Evolutionary conservation across 1,140 invertebrate species (phyloP), one percentile per base, ranked within the genome.

Genomic region (Pentalonia nigronervosa): DNA sequence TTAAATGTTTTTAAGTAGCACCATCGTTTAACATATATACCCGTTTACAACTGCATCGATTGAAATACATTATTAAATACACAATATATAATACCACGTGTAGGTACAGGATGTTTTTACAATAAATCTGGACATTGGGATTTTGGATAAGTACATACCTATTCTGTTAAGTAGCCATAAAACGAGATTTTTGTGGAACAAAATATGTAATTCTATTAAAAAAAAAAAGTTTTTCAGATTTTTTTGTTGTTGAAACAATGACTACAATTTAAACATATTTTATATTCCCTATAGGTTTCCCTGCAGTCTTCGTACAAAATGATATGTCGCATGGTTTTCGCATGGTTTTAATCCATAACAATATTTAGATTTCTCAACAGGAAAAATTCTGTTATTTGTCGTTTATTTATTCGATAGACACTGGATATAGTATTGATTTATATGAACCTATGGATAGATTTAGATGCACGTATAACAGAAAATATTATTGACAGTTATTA

Each of bases 1-100:
- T n/a, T 76, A 34, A 76, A n/a, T 76, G n/a, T n/a, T 60, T 76
- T 76, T n/a, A n/a, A 76, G 60, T 76, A 76, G 60, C 60, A n/a
- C 17, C 30, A 76, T 14, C 17, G 11, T 76, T 76, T 41, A 41
- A 14, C 17, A 76, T 14, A 6, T 67, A 6, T n/a, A 76, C n/a
- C n/a, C 17, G n/a, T 76, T 76, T n/a, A 7, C n/a, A n/a, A 76
- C 30, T n/a, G 17, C 60, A 76, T 76, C n/a, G 60, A 76, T 76
- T 76, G n/a, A 76, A 76, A 76, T n/a, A 76, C n/a, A n/a, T 0
- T 30, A 67, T 11, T 30, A 14, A n/a, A 25, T 41, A 30, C 60
- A 67, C 30, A 11, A 67, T 67, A n/a, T 67, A 67, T 53, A 53
- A 53, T n/a, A 67, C 14, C 14, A 67, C 11, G 30, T 41, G 41